Evolutionary conservation across 2,113 vertebrate genomes (phyloP).

Genomic region (Percina caprodes): DNA sequence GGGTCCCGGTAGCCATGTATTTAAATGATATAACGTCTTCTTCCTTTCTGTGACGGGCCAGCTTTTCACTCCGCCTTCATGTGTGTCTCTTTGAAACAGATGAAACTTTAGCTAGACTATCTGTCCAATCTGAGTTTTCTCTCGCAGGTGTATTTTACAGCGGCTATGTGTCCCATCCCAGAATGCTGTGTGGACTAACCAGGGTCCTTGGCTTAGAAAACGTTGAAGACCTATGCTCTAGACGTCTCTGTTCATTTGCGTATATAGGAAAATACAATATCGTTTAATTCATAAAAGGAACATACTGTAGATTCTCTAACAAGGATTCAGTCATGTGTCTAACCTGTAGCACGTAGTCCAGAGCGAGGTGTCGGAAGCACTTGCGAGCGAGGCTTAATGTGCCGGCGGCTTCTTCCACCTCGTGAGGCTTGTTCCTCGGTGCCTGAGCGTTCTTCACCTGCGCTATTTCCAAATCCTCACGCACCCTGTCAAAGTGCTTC

Average conservation of each 20-base stretch:
- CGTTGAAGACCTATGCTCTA: too few species aligned
- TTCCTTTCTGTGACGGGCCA: not conserved
- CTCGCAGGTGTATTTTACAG: too few species aligned
- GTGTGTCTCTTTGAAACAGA: not conserved
- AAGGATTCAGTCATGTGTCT: conserved; percentile 28
- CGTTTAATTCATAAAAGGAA: not conserved
- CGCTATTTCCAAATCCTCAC: conserved; percentile 95
- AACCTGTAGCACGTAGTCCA: conserved; percentile 98
- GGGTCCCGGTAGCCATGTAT: too few species aligned
- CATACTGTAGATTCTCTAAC: not conserved
- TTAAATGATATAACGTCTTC: not conserved
- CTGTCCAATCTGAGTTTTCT: too few species aligned
- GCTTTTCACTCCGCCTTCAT: not conserved
- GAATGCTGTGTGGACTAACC: too few species aligned
- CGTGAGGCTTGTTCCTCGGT: conserved; percentile 93
- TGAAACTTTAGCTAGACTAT: not conserved
- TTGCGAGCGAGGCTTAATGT: conserved; percentile 92
- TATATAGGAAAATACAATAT: not conserved
- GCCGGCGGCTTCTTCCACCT: conserved; percentile 93
- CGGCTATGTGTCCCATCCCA: too few species aligned
- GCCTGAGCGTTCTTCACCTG: conserved; percentile 98
- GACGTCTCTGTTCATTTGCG: too few species aligned
- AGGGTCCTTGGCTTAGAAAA: too few species aligned
- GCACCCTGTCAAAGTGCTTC: conserved; percentile 95
- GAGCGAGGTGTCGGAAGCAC: conserved; percentile 94